These are phyloP conservation scores for Ephydatia muelleri DNA, from an alignment of 37 sponge, comb jelly and placozoan species.

Conservation along the genomic window DNA sequence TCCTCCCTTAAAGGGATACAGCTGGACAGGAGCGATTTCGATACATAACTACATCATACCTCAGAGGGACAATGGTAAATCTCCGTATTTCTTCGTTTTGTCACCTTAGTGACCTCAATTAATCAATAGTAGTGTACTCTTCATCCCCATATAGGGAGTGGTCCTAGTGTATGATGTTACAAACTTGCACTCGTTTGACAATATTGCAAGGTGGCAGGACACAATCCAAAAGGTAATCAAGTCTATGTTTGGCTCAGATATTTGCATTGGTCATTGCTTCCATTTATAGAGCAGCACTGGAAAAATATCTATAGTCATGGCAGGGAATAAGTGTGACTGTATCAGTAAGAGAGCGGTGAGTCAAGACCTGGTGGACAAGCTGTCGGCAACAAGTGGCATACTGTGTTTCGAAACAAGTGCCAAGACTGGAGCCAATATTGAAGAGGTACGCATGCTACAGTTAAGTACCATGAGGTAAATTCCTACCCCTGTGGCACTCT, in stretches of 20 bases:
- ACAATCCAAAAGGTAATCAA: slow-evolving; percentile 91
- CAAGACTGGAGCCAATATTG: slow-evolving; percentile 82
- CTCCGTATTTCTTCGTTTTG: not conserved
- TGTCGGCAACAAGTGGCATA: slow-evolving; percentile 71
- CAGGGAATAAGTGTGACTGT: slow-evolving; percentile 96
- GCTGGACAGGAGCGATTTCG: slow-evolving; percentile 97
- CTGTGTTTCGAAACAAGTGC: slow-evolving; percentile 91
- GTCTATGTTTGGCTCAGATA: not conserved
- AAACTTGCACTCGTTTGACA: slow-evolving; percentile 89
- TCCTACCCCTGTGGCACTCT: not conserved
- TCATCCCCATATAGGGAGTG: slow-evolving; percentile 71
- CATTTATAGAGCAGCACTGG: not conserved
- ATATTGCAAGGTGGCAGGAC: slow-evolving; percentile 91
- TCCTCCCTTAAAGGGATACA: slow-evolving; percentile 74
- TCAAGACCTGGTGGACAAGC: slow-evolving; percentile 68
- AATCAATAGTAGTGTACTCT: too few relatives aligned
- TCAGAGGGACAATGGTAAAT: slow-evolving; percentile 94
- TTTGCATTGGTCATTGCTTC: not conserved
- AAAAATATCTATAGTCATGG: slow-evolving; percentile 42
- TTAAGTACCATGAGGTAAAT: not conserved
- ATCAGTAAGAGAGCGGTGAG: slow-evolving; percentile 71
- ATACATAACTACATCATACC: slow-evolving; percentile 92
- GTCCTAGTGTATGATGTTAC: slow-evolving; percentile 97
- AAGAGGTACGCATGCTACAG: slow-evolving; percentile 47
- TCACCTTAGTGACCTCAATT: not conserved